Evolutionary conservation across 2,797 vertebrate species (phyloP).

Genomic region (Margarornis squamiger): DNA sequence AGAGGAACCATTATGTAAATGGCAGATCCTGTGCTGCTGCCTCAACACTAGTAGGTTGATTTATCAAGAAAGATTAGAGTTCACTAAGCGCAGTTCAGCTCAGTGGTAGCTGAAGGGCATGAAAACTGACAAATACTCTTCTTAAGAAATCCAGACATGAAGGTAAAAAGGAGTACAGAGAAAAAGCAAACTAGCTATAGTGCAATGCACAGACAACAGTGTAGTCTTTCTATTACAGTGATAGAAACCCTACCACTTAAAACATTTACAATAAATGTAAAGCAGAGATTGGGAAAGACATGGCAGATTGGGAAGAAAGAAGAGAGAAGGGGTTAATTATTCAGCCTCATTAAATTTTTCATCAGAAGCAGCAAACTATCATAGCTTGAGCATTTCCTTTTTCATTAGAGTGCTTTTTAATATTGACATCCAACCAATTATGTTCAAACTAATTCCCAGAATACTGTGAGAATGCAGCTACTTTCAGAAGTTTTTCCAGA

Average conservation of each 20-base stretch:
- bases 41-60: neutral
- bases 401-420: conserved; percentile 60
- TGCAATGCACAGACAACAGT: rapidly evolving
- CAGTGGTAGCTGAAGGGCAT: conserved; percentile 10
- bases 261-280: neutral
- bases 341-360: conserved; percentile 61
- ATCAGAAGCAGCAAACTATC: conserved; percentile 50
- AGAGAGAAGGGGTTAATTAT: conserved; percentile 43
- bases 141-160: neutral
- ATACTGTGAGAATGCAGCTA: conserved; percentile 29
- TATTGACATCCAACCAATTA: conserved; percentile 67
- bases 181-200: neutral
- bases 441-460: conserved; percentile 62
- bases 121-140: neutral
- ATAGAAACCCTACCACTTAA: neutral
- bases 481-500: conserved; percentile 63
- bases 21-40: neutral
- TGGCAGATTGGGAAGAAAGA: neutral
- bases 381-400: conserved; percentile 46
- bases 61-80: conserved; percentile 24
- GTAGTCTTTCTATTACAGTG: neutral
- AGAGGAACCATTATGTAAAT: neutral
- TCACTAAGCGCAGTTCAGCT: neutral
- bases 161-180: neutral
- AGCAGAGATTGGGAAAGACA: neutral